These are phyloP conservation scores for Rhinopithecus roxellana DNA, from an alignment of 2,113 vertebrate species.

Conservation along the genomic window DNA sequence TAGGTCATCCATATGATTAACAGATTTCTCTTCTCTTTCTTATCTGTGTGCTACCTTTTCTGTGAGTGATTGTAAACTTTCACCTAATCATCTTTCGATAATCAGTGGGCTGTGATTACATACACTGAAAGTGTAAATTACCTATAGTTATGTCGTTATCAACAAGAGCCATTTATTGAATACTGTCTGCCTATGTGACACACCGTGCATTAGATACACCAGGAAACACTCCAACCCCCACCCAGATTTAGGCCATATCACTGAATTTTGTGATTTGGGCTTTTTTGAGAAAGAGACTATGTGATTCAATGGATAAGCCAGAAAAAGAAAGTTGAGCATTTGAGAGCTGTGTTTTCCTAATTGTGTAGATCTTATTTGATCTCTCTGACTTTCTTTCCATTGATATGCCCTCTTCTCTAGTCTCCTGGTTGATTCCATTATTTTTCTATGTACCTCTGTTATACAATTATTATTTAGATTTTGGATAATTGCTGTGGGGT, in stretches of 20 bases:
- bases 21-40: background rate
- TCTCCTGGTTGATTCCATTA: background rate
- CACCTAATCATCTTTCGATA: background rate
- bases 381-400: background rate
- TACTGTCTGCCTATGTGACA: background rate
- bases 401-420: background rate
- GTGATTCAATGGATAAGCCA: background rate
- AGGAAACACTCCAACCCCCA: background rate
- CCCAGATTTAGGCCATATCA: background rate
- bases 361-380: background rate
- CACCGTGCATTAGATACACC: background rate
- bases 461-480: background rate
- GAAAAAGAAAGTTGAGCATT: background rate
- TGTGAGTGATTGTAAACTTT: conserved; percentile 19
- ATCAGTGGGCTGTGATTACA: background rate
- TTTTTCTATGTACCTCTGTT: background rate
- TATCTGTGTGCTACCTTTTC: background rate
- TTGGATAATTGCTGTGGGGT: background rate
- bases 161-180: background rate
- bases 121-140: background rate
- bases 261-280: background rate
- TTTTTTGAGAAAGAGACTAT: background rate
- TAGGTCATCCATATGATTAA: conserved; percentile 21
- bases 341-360: background rate
- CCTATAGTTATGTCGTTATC: background rate